Evolutionary conservation across 2,888 invertebrate species (phyloP), one percentile per base, ranked within the genome.

Genomic region (Acronicta leporina): DNA sequence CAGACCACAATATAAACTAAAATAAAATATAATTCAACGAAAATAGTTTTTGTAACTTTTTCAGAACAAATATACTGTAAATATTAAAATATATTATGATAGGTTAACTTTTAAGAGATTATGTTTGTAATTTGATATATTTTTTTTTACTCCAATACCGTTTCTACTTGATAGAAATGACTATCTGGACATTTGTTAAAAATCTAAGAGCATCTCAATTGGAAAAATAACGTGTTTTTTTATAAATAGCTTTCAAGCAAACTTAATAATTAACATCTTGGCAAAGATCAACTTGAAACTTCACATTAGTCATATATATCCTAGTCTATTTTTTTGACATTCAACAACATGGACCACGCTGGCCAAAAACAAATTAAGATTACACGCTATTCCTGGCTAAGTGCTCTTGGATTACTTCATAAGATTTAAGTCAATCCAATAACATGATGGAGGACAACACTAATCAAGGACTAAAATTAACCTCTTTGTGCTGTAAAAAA

Each of bases 151-250:
- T 27, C 69, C 85, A 86, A 73, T 83, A 82, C 82, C 84, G 67
- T 77, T 80, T 83, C 84, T 83, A 69, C 73, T 11, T 40, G 75
- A 48, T 71, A 84, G 83, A 83, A 73, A 74, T 67, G 83, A 68
- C 77, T 82, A 74, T 79, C 65, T 61, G 77, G 59, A 48, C 11
- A 33, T 20, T 27, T 58, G 27, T 50, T 38, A 43, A 10, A 38
- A 33, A 42, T n/a, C 47, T 41, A 55, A 48, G 43, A 51, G 27
- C 56, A 56, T 57, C 16, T 15, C 8, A 10, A n/a, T 33, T 11
- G n/a, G 33, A 15, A 40, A 16, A 13, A 2, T 13, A 40, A 8
- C 42, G 11, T 11, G 0, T 11, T 42, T 42, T 7, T n/a, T 42
- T 13, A 35, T 13, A 35, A 35, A 35, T 35, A 35, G 20, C 20